Conservation (phyloP, 2,113 vertebrate genomes). For the Stercorarius parasiticus region DNA sequence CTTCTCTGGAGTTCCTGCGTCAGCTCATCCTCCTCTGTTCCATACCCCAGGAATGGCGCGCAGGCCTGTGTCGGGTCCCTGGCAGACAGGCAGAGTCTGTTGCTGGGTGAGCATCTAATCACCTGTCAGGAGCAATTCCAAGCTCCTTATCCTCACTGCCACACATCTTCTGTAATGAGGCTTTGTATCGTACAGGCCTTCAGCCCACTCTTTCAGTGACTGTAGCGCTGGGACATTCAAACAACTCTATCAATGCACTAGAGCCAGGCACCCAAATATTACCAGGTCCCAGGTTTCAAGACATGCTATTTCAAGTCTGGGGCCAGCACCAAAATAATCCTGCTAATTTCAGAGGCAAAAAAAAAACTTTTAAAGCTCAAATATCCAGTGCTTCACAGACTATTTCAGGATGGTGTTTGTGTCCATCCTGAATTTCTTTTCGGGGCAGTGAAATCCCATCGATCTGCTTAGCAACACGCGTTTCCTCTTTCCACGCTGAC, state of each 20-base stretch:
- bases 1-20: background rate
- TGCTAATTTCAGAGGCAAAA: conserved; percentile 12
- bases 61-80: background rate
- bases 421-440: background rate
- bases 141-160: background rate
- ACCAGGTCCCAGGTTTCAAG: background rate
- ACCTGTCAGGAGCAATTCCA: conserved; percentile 2
- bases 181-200: background rate
- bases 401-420: conserved; percentile 3
- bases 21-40: background rate
- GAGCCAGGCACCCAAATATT: background rate
- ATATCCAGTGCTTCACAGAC: background rate
- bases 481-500: background rate
- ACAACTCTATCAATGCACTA: background rate
- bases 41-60: background rate
- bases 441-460: background rate
- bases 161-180: background rate
- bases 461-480: background rate
- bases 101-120: conserved; percentile 10
- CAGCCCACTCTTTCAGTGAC: background rate
- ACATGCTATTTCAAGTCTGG: background rate
- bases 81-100: background rate
- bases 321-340: conserved; percentile 27
- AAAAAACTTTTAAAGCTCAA: background rate
- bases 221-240: background rate